Percentiles rank a stretch among this genome's conserved stretches.
phyloP scores from a whole-genome alignment of 2,888 invertebrate species.

The Meteorus colon region DNA sequence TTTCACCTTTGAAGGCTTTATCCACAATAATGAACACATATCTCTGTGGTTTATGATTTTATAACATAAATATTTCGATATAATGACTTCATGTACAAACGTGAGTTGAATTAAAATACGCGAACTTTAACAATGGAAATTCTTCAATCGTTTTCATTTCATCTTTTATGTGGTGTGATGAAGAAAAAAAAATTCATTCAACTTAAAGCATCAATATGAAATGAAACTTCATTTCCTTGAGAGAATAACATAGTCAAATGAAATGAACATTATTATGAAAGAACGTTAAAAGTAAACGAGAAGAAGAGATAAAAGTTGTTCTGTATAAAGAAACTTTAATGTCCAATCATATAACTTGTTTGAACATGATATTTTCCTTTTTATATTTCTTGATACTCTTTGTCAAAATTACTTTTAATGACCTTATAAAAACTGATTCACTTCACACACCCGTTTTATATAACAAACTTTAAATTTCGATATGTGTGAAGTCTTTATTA shows the following conservation, averaged over 20 bases:
- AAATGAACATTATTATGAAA: constrained; percentile 46
- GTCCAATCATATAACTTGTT: constrained; percentile 30
- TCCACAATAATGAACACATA: constrained; percentile 21
- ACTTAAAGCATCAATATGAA: neutral
- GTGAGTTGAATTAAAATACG: neutral
- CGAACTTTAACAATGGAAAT: neutral
- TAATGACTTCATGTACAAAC: neutral
- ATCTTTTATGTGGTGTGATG: neutral
- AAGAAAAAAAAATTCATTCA: neutral
- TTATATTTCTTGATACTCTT: constrained; percentile 13
- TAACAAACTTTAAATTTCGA: neutral
- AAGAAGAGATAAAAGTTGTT: constrained; percentile 19
- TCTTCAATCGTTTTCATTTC: neutral
- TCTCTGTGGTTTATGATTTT: neutral
- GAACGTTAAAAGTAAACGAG: constrained; percentile 35
- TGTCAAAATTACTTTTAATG: constrained; percentile 28
- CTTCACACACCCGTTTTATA: constrained; percentile 27
- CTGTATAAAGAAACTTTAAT: constrained; percentile 34
- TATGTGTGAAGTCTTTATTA: constrained; percentile 27
- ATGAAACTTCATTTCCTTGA: neutral
- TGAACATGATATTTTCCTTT: constrained; percentile 14
- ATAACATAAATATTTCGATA: neutral
- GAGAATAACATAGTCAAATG: constrained; percentile 20
- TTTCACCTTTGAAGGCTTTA: constrained; percentile 49
- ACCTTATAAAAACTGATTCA: constrained; percentile 36